Conservation (phyloP, 2,797 vertebrate species). For the Rhinatrema bivittatum region DNA sequence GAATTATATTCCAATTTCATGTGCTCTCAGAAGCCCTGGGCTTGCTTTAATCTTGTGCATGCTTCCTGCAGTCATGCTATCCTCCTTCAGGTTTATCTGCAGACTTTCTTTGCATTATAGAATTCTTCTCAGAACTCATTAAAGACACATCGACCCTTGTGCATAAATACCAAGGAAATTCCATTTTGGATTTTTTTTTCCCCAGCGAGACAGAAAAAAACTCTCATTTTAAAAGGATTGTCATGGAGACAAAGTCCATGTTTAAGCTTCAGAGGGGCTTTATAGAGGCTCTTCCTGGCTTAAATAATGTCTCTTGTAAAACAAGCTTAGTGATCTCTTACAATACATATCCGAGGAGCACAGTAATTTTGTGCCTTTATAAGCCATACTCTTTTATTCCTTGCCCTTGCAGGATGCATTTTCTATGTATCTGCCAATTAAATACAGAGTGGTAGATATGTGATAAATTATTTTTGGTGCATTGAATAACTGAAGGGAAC, state of each 20-base stretch:
- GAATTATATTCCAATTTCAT: constrained; percentile 30
- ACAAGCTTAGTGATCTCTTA: constrained; percentile 1
- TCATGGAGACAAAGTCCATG: constrained; percentile 5
- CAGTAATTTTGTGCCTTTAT: too few relatives aligned
- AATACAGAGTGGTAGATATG: too few relatives aligned
- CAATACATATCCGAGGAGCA: too few relatives aligned
- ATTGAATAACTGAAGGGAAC: too few relatives aligned
- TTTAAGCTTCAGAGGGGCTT: constrained; percentile 1
- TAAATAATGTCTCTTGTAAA: background rate
- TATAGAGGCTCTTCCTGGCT: background rate
- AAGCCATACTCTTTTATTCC: too few relatives aligned
- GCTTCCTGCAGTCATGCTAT: constrained; percentile 13
- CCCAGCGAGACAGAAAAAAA: too few relatives aligned
- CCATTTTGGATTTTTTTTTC: constrained; percentile 17
- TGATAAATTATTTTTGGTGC: too few relatives aligned
- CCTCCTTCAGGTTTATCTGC: constrained; percentile 18
- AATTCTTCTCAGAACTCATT: constrained; percentile 20
- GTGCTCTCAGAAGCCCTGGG: too few relatives aligned
- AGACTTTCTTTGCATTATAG: constrained; percentile 26
- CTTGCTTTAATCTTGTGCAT: constrained; percentile 26
- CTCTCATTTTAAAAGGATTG: constrained; percentile 13
- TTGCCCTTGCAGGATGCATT: too few relatives aligned
- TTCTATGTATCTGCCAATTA: too few relatives aligned
- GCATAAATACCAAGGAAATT: constrained; percentile 14
- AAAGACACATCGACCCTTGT: constrained; percentile 14